phyloP scores from a whole-genome alignment of 92 coral and sea anemone genomes.

The Isaurus tuberculatus region DNA sequence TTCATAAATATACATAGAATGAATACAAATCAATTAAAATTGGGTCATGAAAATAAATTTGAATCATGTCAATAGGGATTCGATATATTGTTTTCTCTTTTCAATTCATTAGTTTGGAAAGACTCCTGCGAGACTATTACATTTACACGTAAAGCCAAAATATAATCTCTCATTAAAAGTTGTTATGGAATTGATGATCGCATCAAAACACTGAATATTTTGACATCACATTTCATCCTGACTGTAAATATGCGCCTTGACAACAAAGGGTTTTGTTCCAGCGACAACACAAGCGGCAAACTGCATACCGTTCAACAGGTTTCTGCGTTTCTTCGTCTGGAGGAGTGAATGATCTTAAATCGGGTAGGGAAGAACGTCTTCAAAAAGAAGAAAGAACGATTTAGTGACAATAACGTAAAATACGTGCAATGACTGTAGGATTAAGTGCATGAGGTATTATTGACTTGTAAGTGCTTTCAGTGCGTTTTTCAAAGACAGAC shows the following conservation, averaged over 20 bases:
- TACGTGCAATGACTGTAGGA: not conserved
- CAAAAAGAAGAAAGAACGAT: slow-evolving; percentile 38
- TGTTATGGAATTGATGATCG: too few species aligned
- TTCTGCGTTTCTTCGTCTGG: slow-evolving; percentile 56
- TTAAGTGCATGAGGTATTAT: not conserved
- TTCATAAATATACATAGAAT: too few species aligned
- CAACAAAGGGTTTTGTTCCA: not conserved
- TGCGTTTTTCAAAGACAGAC: slow-evolving; percentile 4
- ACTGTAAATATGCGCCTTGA: not conserved
- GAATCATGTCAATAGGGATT: too few species aligned
- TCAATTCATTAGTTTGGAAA: too few species aligned
- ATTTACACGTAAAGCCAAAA: too few species aligned
- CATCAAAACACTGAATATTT: not conserved
- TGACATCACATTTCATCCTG: not conserved
- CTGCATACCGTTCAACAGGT: slow-evolving; percentile 55
- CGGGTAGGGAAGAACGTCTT: slow-evolving; percentile 80
- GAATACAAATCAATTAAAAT: too few species aligned
- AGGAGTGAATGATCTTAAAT: slow-evolving; percentile 57
- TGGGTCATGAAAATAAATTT: too few species aligned
- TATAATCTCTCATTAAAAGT: too few species aligned
- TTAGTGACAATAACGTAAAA: not conserved
- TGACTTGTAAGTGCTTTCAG: not conserved
- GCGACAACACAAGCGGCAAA: slow-evolving; percentile 4
- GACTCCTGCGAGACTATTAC: too few species aligned
- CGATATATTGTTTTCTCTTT: too few species aligned